Evolutionary conservation across 2,888 invertebrate genomes (phyloP), one percentile per base, ranked within the genome.

Genomic region (Pheosia tremula): DNA sequence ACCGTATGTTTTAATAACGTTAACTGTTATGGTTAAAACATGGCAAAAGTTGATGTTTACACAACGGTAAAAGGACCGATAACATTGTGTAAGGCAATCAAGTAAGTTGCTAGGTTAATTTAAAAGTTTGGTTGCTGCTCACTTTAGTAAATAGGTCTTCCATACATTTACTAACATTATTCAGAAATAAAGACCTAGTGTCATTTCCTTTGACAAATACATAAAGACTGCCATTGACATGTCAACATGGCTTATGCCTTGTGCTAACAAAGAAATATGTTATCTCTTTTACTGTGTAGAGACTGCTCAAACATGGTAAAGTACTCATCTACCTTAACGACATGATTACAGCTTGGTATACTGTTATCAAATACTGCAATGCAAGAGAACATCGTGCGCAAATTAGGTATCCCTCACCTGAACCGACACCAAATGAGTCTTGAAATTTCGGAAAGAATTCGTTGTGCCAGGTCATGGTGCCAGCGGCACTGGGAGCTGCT

Each of bases 401-500:
- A 56, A 53, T 71, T 82, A 57, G 81, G 80, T 56, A 72, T 82
- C 60, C 79, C 83, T 41, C 66, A 70, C 38, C 59, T 87, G 57
- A 76, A 57, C 45, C 62, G 50, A 60, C 49, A 61, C 53, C 69
- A 78, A 59, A 83, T 78, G 72, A 47, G 24, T 7, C 56, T 64
- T 47, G 88, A 88, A 77, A 81, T 85, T 61, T 58, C 77, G 54
- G 71, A 81, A 68, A 79, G 88, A 50, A 66, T 87, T 43, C 75
- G 77, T 41, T 84, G 87, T 65, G 88, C 88, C 3, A 74, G 79
- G 8, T 60, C 71, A 38, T 89, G 88, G 87, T 86, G 85, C 60
- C 71, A 72, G 4, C 79, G 74, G 13, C 75, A 84, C 62, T 76
- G 81, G 77, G 60, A 64, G 4, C 37, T 85, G 2, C 61, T 88